Evolutionary conservation across 1,140 invertebrate genomes (phyloP).

Genomic region (Drosophila arawakana): DNA sequence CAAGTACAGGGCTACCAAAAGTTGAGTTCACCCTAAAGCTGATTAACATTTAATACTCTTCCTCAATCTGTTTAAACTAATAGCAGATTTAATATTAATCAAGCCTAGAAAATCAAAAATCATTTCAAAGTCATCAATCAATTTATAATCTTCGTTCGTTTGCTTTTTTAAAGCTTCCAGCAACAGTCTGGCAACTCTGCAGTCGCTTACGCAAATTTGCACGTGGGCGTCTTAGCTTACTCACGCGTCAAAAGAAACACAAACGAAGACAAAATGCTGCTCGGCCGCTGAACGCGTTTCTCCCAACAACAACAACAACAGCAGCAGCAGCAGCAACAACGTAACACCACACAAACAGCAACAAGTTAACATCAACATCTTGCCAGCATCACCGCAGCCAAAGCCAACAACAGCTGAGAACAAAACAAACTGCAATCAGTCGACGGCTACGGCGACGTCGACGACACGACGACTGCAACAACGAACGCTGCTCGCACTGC

Average conservation of each 20-base stretch:
- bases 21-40: too few species aligned
- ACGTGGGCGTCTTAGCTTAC: conserved; percentile 79
- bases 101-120: conserved; percentile 1
- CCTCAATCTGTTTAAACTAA: neutral
- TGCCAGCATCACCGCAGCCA: conserved; percentile 31
- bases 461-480: conserved; percentile 56
- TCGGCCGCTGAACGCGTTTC: conserved; percentile 62
- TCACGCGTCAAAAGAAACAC: conserved; percentile 80
- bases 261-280: conserved; percentile 80
- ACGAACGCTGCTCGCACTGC: conserved; percentile 30
- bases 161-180: neutral
- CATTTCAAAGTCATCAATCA: conserved; percentile 35
- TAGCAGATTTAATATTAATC: conserved; percentile 16
- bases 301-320: conserved; percentile 46
- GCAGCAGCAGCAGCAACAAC: conserved; percentile 36
- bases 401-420: conserved; percentile 71
- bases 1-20: neutral
- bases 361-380: conserved; percentile 67
- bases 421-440: conserved; percentile 78
- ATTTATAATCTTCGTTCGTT: conserved; percentile 22
- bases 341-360: conserved; percentile 45
- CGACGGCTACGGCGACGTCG: conserved; percentile 43
- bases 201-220: conserved; percentile 74
- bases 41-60: too few species aligned
- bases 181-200: conserved; percentile 59